Percentiles rank a stretch among this genome's conserved stretches.
These are phyloP conservation scores for Ptychoptera contaminata DNA, from an alignment of 2,888 invertebrate genomes.

Conservation along the genomic window DNA sequence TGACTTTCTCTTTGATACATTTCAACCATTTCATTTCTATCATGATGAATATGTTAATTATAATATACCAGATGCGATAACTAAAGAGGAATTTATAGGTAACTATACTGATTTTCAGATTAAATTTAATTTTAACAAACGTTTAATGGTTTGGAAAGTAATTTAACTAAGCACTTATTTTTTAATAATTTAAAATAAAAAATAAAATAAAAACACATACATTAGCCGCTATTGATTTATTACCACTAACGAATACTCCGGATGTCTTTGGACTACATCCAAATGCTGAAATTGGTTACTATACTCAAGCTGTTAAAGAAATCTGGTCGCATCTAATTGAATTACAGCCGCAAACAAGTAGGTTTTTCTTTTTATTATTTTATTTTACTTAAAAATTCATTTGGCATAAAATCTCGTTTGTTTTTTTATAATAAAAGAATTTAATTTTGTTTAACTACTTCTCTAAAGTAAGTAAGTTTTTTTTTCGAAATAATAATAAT, in stretches of 20 bases:
- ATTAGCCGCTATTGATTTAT: constrained; percentile 57
- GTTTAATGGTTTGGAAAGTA: no score
- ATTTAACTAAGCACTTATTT: no score
- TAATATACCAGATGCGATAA: constrained; percentile 50
- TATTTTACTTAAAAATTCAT: neutral
- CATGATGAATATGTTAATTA: constrained; percentile 59
- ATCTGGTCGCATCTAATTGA: constrained; percentile 80
- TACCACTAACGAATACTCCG: constrained; percentile 73
- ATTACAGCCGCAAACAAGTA: constrained; percentile 79
- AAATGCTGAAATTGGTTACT: constrained; percentile 92
- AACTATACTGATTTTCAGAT: constrained; percentile 11
- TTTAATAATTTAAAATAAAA: neutral
- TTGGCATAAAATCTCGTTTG: neutral
- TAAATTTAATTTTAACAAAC: no score
- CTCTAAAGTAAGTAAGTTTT: no score
- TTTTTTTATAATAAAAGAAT: no score
- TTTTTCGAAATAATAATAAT: neutral
- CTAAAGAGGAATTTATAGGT: constrained; percentile 58
- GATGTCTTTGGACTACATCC: constrained; percentile 86
- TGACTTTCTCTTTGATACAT: constrained; percentile 81
- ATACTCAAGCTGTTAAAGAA: constrained; percentile 69
- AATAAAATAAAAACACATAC: constrained; percentile 1
- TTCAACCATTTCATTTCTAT: constrained; percentile 85
- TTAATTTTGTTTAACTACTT: no score
- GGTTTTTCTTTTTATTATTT: constrained; percentile 14